Conservation (phyloP, 2,797 vertebrate genomes). For the Anisognathus igniventris region DNA sequence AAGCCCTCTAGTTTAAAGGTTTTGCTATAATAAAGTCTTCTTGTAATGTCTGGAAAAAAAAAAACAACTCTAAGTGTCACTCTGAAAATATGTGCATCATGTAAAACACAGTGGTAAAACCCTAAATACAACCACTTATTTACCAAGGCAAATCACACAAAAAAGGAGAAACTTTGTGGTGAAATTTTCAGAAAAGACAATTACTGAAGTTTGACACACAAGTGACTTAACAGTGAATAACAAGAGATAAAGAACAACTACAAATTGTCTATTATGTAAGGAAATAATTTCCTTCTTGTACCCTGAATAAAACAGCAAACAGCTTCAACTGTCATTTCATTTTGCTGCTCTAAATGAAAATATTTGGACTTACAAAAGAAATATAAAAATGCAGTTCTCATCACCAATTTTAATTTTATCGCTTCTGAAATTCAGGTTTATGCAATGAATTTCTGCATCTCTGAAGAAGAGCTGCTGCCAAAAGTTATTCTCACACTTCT, state of each 20-base stretch:
- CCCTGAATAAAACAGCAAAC: neutral
- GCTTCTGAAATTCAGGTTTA: neutral
- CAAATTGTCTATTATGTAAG: neutral
- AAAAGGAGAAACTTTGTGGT: neutral
- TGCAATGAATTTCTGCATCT: neutral
- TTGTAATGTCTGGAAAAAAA: neutral
- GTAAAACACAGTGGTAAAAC: neutral
- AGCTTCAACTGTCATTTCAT: neutral
- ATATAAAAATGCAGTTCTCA: neutral
- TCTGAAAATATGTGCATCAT: neutral
- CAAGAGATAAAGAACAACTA: neutral
- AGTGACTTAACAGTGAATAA: neutral
- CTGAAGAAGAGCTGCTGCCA: neutral
- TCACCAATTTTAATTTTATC: neutral
- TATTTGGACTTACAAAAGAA: neutral
- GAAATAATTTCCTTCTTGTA: neutral
- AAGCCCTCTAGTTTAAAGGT: neutral
- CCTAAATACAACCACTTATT: neutral
- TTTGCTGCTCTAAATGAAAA: neutral
- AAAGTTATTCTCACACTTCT: neutral
- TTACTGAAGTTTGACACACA: neutral
- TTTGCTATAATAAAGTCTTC: neutral
- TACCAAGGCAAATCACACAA: neutral
- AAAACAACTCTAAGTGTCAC: fast-evolving
- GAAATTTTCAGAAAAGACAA: neutral